A percentile compares a stretch with the other conserved stretches of the same genome.
These are phyloP conservation scores for Torymus auratus DNA, from an alignment of 2,888 invertebrate species.

Conservation along the genomic window DNA sequence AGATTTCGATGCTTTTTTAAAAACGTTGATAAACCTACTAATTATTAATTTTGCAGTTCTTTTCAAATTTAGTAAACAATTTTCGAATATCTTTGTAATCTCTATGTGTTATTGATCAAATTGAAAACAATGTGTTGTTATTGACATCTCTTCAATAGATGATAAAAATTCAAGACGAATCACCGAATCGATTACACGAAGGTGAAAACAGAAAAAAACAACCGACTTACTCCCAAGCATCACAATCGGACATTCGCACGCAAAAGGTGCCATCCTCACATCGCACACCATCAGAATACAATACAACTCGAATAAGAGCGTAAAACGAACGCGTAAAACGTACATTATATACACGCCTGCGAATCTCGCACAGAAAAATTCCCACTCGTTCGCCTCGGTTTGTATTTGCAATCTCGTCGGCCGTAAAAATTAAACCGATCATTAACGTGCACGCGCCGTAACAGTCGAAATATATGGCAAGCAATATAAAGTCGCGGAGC, in stretches of 20 bases:
- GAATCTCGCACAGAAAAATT: slow-evolving; percentile 59
- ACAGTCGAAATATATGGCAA: slow-evolving; percentile 69
- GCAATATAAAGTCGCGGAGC: slow-evolving; percentile 57
- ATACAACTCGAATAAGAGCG: slow-evolving; percentile 40
- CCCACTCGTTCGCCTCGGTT: slow-evolving; percentile 52
- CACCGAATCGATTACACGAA: neutral
- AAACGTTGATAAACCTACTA: too few species aligned
- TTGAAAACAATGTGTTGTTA: too few species aligned
- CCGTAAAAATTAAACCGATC: slow-evolving; percentile 74
- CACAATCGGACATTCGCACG: slow-evolving; percentile 36
- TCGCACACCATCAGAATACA: slow-evolving; percentile 34
- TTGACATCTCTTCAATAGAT: neutral
- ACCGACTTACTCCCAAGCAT: slow-evolving; percentile 4
- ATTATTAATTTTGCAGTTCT: too few species aligned
- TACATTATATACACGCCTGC: slow-evolving; percentile 8
- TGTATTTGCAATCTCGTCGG: slow-evolving; percentile 64
- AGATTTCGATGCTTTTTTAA: neutral
- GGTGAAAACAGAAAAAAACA: neutral
- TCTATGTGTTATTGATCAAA: too few species aligned
- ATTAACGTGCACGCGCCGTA: slow-evolving; percentile 68
- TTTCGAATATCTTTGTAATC: too few species aligned
- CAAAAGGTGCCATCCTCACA: slow-evolving; percentile 26
- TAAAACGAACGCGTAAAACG: slow-evolving; percentile 60
- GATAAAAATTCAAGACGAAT: slow-evolving; percentile 48
- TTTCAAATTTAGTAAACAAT: too few species aligned